Evolutionary conservation across 2,797 vertebrate species (phyloP).

Genomic region (Falco peregrinus): DNA sequence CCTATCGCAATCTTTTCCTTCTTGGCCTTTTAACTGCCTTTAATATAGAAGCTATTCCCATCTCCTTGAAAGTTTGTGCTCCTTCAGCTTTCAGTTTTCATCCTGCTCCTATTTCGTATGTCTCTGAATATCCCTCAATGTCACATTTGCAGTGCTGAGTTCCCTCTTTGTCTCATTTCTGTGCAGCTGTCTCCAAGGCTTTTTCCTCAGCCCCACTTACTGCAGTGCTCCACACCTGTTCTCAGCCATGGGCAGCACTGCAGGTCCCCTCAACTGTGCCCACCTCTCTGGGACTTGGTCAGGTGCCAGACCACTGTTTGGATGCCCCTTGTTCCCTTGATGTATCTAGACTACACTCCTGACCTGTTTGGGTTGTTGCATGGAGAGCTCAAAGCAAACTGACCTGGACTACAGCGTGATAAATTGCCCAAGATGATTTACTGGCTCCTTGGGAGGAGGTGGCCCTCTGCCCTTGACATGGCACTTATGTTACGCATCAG

Average conservation of each 20-base stretch:
- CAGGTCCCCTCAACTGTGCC: not conserved
- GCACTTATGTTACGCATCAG: not conserved
- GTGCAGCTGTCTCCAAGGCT: not conserved
- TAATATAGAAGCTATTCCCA: not conserved
- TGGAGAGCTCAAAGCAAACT: not conserved
- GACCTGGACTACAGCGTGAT: not conserved
- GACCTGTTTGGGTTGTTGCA: not conserved
- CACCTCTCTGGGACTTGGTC: not conserved
- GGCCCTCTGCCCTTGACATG: not conserved
- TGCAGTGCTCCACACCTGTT: accelerated
- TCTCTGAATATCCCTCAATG: not conserved
- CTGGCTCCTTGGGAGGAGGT: not conserved
- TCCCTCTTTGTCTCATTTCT: not conserved
- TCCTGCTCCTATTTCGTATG: not conserved
- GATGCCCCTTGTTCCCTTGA: not conserved
- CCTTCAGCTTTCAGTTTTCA: constrained; percentile 26
- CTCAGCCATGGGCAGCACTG: not conserved
- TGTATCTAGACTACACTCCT: not conserved
- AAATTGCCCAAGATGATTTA: not conserved
- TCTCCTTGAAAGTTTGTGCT: not conserved
- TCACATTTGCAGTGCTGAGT: not conserved
- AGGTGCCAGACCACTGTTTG: not conserved
- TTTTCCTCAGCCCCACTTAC: not conserved
- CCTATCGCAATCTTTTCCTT: constrained; percentile 41
- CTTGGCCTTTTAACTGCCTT: constrained; percentile 46